Conservation (phyloP, 2,797 vertebrate species). For the Taeniopygia guttata region DNA sequence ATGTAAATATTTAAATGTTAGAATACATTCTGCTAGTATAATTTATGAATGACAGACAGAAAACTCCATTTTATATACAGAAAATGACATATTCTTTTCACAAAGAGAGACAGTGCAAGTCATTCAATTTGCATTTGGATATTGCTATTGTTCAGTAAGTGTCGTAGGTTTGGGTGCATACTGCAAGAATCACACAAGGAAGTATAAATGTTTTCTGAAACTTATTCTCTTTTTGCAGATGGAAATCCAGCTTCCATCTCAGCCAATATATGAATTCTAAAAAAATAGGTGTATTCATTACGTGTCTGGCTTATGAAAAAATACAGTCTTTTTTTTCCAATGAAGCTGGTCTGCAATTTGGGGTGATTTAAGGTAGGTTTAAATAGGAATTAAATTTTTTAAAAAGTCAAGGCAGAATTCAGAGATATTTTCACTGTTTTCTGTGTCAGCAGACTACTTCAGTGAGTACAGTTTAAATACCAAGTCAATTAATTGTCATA, state of each 20-base stretch:
- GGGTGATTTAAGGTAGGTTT: background rate
- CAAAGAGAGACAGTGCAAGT: background rate
- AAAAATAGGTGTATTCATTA: background rate
- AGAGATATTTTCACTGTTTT: background rate
- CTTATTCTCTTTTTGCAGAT: background rate
- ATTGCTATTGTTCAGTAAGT: background rate
- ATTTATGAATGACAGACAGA: background rate
- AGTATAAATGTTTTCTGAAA: background rate
- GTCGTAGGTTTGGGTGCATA: background rate
- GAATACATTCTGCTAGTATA: background rate
- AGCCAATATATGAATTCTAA: background rate
- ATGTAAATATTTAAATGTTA: background rate
- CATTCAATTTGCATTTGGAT: constrained; percentile 4
- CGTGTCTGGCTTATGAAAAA: background rate
- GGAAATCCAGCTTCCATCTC: background rate
- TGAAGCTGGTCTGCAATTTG: background rate
- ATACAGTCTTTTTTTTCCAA: background rate
- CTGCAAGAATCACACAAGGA: background rate
- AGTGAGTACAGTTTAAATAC: background rate
- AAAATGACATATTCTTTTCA: background rate
- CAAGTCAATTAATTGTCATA: background rate
- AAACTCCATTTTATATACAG: background rate
- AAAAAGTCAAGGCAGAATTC: background rate
- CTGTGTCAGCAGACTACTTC: background rate
- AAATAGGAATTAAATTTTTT: background rate